Conservation (phyloP, 2,888 invertebrate genomes). For the Ptychoptera contaminata region DNA sequence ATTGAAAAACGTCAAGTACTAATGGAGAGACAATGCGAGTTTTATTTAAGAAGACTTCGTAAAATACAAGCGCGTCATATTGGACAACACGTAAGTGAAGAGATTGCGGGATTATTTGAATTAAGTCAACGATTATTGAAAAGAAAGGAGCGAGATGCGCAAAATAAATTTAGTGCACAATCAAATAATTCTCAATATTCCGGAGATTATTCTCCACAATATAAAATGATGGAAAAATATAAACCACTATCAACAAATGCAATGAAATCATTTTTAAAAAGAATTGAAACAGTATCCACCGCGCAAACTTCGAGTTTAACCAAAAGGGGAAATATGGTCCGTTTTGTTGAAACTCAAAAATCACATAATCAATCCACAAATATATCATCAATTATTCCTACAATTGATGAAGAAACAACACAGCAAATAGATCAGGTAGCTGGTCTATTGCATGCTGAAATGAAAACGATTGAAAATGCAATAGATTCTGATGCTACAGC, state of each 20-base stretch:
- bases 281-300: constrained; percentile 22
- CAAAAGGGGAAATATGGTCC: constrained; percentile 17
- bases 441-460: constrained; percentile 54
- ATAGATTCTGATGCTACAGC: constrained; percentile 88
- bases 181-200: too few species aligned
- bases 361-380: constrained; percentile 15
- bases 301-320: constrained; percentile 16
- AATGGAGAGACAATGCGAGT: constrained; percentile 52
- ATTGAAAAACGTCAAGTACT: constrained; percentile 28
- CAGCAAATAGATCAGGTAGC: constrained; percentile 52
- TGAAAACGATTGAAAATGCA: constrained; percentile 56
- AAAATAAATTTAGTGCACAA: constrained; percentile 1
- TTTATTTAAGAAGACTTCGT: constrained; percentile 53
- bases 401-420: constrained; percentile 30
- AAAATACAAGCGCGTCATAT: constrained; percentile 61
- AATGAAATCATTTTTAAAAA: constrained; percentile 36
- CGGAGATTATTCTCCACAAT: too few species aligned
- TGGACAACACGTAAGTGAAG: constrained; percentile 63
- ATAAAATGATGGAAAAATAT: constrained; percentile 16
- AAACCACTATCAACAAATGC: constrained; percentile 34
- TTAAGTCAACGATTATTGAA: constrained; percentile 42
- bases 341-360: constrained; percentile 8
- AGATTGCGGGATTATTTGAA: constrained; percentile 61
- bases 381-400: constrained; percentile 22
- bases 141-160: constrained; percentile 15